Conservation (phyloP, 2,888 invertebrate species). For the Stenolophus ochropezus region DNA sequence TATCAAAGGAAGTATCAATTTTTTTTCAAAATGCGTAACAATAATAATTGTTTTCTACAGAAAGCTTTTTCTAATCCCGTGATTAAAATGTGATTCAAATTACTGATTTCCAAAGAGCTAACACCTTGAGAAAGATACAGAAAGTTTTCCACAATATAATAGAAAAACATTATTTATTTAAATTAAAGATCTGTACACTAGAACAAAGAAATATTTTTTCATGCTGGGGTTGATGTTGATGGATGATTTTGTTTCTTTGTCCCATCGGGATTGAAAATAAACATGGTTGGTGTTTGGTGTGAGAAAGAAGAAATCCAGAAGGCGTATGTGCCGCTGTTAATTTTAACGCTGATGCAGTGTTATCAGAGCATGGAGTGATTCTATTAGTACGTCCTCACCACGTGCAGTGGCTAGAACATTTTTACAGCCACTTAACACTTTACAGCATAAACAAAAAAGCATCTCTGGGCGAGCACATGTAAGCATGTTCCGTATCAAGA, state of each 20-base stretch:
- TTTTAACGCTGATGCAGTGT: constrained; percentile 20
- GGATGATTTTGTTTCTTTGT: neutral
- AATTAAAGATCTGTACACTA: too few species aligned
- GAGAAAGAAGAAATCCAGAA: constrained; percentile 5
- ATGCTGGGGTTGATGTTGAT: neutral
- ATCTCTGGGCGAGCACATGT: constrained; percentile 1
- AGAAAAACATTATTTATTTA: too few species aligned
- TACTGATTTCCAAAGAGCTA: too few species aligned
- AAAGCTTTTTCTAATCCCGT: too few species aligned
- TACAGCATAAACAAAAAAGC: constrained; percentile 41
- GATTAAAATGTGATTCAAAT: too few species aligned
- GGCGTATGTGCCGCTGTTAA: neutral
- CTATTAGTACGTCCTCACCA: constrained; percentile 42
- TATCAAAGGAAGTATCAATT: too few species aligned
- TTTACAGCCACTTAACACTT: constrained; percentile 46
- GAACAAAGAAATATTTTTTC: too few species aligned
- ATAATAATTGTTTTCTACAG: too few species aligned
- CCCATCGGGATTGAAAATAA: neutral
- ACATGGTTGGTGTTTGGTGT: neutral
- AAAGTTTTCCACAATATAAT: too few species aligned
- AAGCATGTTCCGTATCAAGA: constrained; percentile 46
- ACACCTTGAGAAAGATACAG: too few species aligned
- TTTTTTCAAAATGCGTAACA: too few species aligned
- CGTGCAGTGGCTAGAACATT: constrained; percentile 39
- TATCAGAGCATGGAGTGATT: constrained; percentile 42